Evolutionary conservation across 2,888 invertebrate genomes (phyloP), one percentile per base, ranked within the genome.

Genomic region (Drosophila melanosoma): DNA sequence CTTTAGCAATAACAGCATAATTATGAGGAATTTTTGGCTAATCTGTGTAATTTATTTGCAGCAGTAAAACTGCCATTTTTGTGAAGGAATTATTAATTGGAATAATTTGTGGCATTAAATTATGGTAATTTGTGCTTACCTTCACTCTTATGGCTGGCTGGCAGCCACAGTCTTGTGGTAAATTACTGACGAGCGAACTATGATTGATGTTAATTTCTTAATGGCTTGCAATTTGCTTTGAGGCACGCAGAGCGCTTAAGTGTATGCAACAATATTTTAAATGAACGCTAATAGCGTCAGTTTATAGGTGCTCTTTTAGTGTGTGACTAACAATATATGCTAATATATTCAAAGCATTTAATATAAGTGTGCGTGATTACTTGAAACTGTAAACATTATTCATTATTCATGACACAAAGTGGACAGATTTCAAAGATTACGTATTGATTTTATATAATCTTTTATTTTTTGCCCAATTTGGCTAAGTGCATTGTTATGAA

Each of bases 201-300:
- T 84, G 66, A 81, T 74, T 74, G 68, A 62, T 56, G 68, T 52
- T 64, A 62, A 74, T 69, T 68, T 45, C 32, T 42, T 51, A 33
- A 74, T 54, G 53, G 23, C 17, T 33, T 7, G 32, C 54, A 69
- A 81, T 63, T 82, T 48, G 32, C 52, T 3, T 20, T 10, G n/a
- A 12, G 26, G 29, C 38, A 26, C 36, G 26, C 12, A 12, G 11
- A 23, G n/a, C 65, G 35, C 79, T 32, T 10, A 59, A 62, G 59
- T 40, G 69, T 69, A 69, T 65, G 69, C 77, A 63, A 74, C 45
- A 63, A 35, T 69, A 62, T 65, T 74, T 52, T 36, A 29, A 60
- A 20, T 35, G 20, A 4, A n/a, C 17, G 29, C 26, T 54, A 60
- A 63, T 63, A 35, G 38, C 38, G 11, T 0, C 23, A n/a, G 23